A percentile compares a stretch with the other conserved stretches of the same genome.
Evolutionary conservation across 2,797 vertebrate species (phyloP).

Genomic region (Coreius guichenoti): DNA sequence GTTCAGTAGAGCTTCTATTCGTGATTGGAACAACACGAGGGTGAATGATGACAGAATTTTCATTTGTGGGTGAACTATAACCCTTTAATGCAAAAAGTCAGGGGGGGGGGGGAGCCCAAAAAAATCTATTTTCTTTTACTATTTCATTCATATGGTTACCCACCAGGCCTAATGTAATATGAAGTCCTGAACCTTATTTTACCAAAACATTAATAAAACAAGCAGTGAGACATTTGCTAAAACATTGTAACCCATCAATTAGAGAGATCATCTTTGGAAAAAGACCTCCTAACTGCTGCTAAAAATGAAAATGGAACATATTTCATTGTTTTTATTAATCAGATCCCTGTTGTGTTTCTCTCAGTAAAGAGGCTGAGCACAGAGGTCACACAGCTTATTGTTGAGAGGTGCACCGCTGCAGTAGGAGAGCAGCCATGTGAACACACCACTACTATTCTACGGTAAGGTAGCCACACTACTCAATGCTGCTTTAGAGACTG

Average conservation of each 20-base stretch:
- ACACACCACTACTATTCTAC: slow-evolving; percentile 70
- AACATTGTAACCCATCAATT: neutral
- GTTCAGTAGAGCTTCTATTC: too few relatives aligned
- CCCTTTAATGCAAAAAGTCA: too few relatives aligned
- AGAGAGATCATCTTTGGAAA: slow-evolving; percentile 5
- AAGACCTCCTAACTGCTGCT: neutral
- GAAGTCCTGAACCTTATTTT: neutral
- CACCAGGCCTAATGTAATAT: neutral
- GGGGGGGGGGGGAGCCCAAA: too few relatives aligned
- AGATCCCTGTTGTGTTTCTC: slow-evolving; percentile 54
- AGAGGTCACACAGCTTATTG: slow-evolving; percentile 86
- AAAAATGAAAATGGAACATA: neutral
- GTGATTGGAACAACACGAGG: too few relatives aligned
- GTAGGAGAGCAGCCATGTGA: slow-evolving; percentile 78
- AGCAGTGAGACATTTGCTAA: too few relatives aligned
- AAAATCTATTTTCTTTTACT: too few relatives aligned
- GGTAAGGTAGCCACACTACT: slow-evolving; percentile 37
- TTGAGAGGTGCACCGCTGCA: slow-evolving; percentile 85
- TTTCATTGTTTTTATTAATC: slow-evolving; percentile 1
- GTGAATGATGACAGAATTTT: too few relatives aligned
- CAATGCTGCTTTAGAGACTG: neutral
- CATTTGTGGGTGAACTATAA: too few relatives aligned
- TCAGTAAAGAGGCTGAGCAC: slow-evolving; percentile 90
- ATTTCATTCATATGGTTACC: neutral
- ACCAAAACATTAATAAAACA: neutral